phyloP scores from a whole-genome alignment of 2,113 vertebrate genomes.

The Scophthalmus maximus region DNA sequence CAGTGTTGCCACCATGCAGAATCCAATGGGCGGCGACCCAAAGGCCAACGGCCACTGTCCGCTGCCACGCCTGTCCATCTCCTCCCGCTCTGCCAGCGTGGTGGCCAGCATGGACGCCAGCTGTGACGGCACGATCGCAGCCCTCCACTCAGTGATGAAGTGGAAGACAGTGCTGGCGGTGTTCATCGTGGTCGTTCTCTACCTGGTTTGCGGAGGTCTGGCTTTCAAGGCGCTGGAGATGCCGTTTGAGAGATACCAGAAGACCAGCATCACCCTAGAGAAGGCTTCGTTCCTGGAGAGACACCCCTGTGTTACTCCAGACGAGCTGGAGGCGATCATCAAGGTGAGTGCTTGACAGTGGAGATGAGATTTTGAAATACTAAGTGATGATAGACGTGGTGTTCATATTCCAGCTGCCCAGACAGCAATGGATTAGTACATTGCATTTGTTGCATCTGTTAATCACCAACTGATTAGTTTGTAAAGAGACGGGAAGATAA shows the following conservation, averaged over 20 bases:
- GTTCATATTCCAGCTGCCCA: not conserved
- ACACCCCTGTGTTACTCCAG: conserved; percentile 88
- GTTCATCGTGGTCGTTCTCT: conserved; percentile 93
- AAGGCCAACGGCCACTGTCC: conserved; percentile 85
- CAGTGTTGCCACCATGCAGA: conserved; percentile 82
- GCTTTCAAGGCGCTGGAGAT: conserved; percentile 92
- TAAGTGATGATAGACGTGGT: not conserved
- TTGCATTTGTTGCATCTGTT: not conserved
- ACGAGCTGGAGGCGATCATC: conserved; percentile 91
- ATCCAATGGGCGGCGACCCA: conserved; percentile 83
- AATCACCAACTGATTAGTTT: conserved; percentile 2
- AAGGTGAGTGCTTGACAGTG: conserved; percentile 83
- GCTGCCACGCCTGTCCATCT: conserved; percentile 87
- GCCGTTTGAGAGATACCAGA: conserved; percentile 92
- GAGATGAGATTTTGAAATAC: not conserved
- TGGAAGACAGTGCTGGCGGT: conserved; percentile 96
- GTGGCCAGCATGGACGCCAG: conserved; percentile 91
- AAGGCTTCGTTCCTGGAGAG: conserved; percentile 91
- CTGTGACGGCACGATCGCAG: conserved; percentile 77
- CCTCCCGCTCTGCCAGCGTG: conserved; percentile 88
- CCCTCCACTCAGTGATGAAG: conserved; percentile 95
- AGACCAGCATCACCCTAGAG: conserved; percentile 89
- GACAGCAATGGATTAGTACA: not conserved
- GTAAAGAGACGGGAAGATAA: not conserved
- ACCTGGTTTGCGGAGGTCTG: conserved; percentile 91